phyloP scores from a whole-genome alignment of 2,888 invertebrate genomes.

The Drosophila paramelanica region DNA sequence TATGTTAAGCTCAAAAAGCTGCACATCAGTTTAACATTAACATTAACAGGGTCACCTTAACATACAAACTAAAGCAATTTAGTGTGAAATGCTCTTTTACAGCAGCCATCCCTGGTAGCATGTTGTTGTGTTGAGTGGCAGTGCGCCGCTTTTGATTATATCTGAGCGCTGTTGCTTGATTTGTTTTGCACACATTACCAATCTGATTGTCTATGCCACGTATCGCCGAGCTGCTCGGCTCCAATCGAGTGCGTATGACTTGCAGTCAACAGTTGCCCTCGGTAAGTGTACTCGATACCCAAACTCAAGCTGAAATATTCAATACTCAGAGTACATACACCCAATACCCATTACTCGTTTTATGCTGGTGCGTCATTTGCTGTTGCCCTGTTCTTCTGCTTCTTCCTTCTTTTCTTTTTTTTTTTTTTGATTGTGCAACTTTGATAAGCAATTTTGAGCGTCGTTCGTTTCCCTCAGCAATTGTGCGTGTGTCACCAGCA shows the following conservation, averaged over 20 bases:
- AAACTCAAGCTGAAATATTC: constrained; percentile 29
- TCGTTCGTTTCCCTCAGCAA: constrained; percentile 36
- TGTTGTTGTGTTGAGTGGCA: constrained; percentile 12
- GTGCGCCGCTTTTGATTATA: constrained; percentile 66
- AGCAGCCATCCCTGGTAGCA: constrained; percentile 42
- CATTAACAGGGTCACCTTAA: constrained; percentile 1
- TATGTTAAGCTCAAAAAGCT: not conserved
- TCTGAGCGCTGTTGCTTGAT: constrained; percentile 70
- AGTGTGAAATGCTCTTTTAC: not conserved
- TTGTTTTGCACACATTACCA: constrained; percentile 80
- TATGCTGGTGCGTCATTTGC: constrained; percentile 68
- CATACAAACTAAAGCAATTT: constrained; percentile 13
- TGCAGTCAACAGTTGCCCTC: constrained; percentile 45
- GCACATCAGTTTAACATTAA: not conserved
- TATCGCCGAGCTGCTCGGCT: constrained; percentile 26
- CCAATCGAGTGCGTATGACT: constrained; percentile 48
- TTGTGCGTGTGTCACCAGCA: constrained; percentile 70
- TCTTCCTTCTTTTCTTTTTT: not conserved
- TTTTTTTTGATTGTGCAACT: constrained; percentile 72
- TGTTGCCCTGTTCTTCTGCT: constrained; percentile 4
- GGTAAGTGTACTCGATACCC: constrained; percentile 19
- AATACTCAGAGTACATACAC: constrained; percentile 2
- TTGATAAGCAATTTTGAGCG: constrained; percentile 72
- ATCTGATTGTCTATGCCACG: constrained; percentile 75
- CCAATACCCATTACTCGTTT: constrained; percentile 49